phyloP scores from a whole-genome alignment of 2,888 invertebrate genomes.

The Eudemis profundana region DNA sequence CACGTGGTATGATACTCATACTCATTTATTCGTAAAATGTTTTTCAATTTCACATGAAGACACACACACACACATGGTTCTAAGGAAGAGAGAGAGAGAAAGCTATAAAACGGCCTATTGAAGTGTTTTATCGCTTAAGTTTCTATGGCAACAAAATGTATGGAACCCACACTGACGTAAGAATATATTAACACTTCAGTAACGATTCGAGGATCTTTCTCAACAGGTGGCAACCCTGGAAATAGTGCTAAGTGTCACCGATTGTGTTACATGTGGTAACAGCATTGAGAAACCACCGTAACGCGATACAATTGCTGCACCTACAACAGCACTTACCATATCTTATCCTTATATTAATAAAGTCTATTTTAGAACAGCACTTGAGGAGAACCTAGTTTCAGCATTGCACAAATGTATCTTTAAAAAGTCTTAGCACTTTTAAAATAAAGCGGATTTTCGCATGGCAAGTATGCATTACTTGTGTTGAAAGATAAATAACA shows the following conservation, averaged over 20 bases:
- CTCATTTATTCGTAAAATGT: too few relatives aligned
- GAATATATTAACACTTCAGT: too few relatives aligned
- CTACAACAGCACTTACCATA: not conserved
- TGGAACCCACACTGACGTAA: too few relatives aligned
- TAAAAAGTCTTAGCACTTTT: not conserved
- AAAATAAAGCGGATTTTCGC: slow-evolving; percentile 9
- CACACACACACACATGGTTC: too few relatives aligned
- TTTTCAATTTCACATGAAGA: too few relatives aligned
- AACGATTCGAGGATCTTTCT: not conserved
- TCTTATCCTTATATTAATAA: not conserved
- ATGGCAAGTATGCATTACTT: slow-evolving; percentile 1
- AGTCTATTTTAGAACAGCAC: not conserved
- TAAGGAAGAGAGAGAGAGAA: too few relatives aligned
- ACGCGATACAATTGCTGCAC: slow-evolving; percentile 45
- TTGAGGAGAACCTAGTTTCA: slow-evolving; percentile 7
- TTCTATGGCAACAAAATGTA: too few relatives aligned
- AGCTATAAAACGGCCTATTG: too few relatives aligned
- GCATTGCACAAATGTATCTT: not conserved
- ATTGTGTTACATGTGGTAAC: slow-evolving; percentile 29
- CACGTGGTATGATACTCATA: too few relatives aligned
- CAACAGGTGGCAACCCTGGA: slow-evolving; percentile 9
- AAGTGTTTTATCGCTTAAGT: too few relatives aligned
- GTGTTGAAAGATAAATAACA: not conserved
- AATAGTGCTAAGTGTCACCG: slow-evolving; percentile 32
- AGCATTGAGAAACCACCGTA: slow-evolving; percentile 50